Conservation (phyloP, 2,888 invertebrate genomes). For the Clitarchus hookeri region DNA sequence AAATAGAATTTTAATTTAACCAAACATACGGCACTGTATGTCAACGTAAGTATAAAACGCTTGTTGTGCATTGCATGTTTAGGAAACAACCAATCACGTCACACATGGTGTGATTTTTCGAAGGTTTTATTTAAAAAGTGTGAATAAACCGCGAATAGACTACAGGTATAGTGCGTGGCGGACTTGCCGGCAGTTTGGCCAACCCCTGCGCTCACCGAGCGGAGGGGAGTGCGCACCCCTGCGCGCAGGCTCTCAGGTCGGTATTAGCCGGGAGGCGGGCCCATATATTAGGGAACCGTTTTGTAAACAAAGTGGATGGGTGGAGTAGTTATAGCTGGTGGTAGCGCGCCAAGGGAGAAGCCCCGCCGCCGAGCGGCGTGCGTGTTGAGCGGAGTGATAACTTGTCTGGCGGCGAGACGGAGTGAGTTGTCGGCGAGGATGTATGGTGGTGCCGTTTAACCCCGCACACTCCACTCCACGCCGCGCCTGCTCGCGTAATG, state of each 20-base stretch:
- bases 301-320: constrained; percentile 15
- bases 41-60: no score
- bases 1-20: no score
- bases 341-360: neutral
- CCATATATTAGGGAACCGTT: constrained; percentile 21
- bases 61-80: no score
- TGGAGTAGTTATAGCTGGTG: neutral
- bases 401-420: neutral
- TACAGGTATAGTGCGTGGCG: no score
- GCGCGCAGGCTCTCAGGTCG: neutral
- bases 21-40: no score
- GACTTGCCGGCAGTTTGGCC: neutral
- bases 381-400: no score
- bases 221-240: no score
- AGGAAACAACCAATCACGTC: no score
- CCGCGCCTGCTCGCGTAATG: neutral
- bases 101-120: no score
- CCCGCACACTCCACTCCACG: neutral
- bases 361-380: neutral
- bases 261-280: constrained; percentile 12
- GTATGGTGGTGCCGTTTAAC: neutral
- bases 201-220: neutral
- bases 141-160: no score
- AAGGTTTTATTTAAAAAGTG: no score
- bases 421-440: constrained; percentile 2